These are phyloP conservation scores for Gisinianus flammeolus DNA, from an alignment of 2,888 invertebrate genomes.

Conservation along the genomic window DNA sequence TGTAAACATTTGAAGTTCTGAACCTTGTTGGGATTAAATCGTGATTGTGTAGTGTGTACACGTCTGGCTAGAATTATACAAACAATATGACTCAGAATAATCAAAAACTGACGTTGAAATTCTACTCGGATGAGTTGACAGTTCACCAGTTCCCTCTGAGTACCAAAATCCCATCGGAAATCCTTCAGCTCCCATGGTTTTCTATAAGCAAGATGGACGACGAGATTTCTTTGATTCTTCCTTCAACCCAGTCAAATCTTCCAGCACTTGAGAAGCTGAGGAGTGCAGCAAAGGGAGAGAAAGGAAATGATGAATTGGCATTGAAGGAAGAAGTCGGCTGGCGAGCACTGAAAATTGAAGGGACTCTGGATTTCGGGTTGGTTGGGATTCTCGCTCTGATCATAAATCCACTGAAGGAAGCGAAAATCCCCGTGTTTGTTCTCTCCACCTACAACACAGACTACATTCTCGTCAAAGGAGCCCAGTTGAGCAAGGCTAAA, in stretches of 20 bases:
- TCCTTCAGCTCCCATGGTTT: slow-evolving; percentile 19
- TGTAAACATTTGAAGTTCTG: too few species aligned
- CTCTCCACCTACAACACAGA: slow-evolving; percentile 55
- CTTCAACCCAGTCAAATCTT: background rate
- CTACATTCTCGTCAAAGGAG: slow-evolving; percentile 50
- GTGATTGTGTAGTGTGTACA: too few species aligned
- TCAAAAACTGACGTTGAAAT: too few species aligned
- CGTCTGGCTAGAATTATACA: too few species aligned
- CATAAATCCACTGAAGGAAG: slow-evolving; percentile 46
- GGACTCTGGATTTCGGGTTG: slow-evolving; percentile 47
- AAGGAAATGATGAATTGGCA: background rate
- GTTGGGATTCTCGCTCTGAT: slow-evolving; percentile 51
- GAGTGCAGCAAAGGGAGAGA: background rate
- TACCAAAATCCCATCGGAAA: background rate
- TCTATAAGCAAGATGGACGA: slow-evolving; percentile 18
- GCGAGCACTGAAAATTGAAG: slow-evolving; percentile 51
- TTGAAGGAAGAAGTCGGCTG: slow-evolving; percentile 39
- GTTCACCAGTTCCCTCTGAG: background rate
- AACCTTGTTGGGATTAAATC: too few species aligned
- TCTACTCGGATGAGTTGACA: background rate
- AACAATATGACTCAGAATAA: too few species aligned
- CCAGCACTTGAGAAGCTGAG: background rate
- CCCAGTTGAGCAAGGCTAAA: slow-evolving; percentile 40
- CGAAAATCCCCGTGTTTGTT: slow-evolving; percentile 50
- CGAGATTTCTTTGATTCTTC: slow-evolving; percentile 11